phyloP scores from a whole-genome alignment of 2,797 vertebrate genomes.

The Cottoperca gobio region DNA sequence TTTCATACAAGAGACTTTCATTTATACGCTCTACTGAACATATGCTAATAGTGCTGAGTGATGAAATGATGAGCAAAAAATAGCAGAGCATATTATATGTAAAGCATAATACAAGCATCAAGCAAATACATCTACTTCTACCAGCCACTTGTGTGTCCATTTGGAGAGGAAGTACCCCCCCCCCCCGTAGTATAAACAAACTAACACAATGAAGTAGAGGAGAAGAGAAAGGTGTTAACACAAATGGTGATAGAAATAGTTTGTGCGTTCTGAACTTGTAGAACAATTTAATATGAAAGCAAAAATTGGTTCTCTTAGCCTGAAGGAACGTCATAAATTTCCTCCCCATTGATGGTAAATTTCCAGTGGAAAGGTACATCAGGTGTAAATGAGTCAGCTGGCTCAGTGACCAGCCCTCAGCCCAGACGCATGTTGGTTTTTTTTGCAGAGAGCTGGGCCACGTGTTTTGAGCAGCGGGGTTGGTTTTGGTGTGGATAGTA shows the following conservation, averaged over 20 bases:
- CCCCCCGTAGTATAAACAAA: not conserved
- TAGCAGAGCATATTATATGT: not conserved
- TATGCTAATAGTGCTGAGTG: not conserved
- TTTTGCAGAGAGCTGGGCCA: not conserved
- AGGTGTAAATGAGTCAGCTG: not conserved
- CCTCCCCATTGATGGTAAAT: not conserved
- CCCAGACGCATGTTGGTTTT: constrained; percentile 1
- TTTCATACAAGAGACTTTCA: not conserved
- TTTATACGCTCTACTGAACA: not conserved
- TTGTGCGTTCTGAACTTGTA: not conserved
- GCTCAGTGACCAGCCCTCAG: not conserved
- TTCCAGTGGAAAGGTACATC: constrained; percentile 3
- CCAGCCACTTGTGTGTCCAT: not conserved
- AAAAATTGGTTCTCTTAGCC: not conserved
- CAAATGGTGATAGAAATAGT: not conserved
- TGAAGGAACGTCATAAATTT: not conserved
- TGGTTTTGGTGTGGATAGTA: constrained; percentile 43
- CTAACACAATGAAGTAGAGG: not conserved
- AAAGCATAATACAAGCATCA: not conserved
- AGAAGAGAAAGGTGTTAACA: not conserved
- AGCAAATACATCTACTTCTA: constrained; percentile 7
- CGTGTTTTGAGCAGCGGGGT: constrained; percentile 9
- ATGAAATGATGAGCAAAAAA: not conserved
- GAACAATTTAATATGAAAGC: not conserved
- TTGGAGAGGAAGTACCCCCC: constrained; percentile 5